A percentile compares a stretch with the other conserved stretches of the same genome.
Conservation (phyloP, 2,888 invertebrate species). For the Stenodema calcarata region DNA sequence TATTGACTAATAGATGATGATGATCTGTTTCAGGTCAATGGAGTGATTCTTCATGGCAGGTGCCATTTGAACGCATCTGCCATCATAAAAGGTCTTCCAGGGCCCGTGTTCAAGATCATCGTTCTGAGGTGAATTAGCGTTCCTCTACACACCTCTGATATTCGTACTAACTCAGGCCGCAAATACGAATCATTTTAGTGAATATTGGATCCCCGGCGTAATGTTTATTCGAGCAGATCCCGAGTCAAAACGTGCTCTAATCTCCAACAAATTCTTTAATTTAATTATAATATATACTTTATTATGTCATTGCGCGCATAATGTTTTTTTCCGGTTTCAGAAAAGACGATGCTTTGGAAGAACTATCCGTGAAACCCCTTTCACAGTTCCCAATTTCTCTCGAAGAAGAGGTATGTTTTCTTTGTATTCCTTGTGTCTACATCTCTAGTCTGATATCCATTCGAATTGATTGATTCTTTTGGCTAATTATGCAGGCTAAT, state of each 20-base stretch:
- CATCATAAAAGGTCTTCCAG: conserved; percentile 89
- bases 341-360: conserved; percentile 74
- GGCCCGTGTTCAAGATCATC: conserved; percentile 83
- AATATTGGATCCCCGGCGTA: too few species aligned
- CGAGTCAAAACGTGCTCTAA: too few species aligned
- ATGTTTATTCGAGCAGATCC: too few species aligned
- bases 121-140: conserved; percentile 73
- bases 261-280: too few species aligned
- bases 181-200: too few species aligned
- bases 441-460: too few species aligned
- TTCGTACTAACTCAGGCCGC: too few species aligned
- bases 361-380: conserved; percentile 88
- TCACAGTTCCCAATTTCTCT: conserved; percentile 84
- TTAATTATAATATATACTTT: not conserved
- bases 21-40: conserved; percentile 77
- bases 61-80: conserved; percentile 97
- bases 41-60: conserved; percentile 88
- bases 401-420: conserved; percentile 78
- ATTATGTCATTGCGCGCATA: conserved; percentile 52
- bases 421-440: not conserved
- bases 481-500: too few species aligned
- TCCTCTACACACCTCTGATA: too few species aligned
- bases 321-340: conserved; percentile 64
- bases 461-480: too few species aligned
- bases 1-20: too few species aligned